These are phyloP conservation scores for Poicephalus meyeri DNA, from an alignment of 2,113 vertebrate species.

Conservation along the genomic window DNA sequence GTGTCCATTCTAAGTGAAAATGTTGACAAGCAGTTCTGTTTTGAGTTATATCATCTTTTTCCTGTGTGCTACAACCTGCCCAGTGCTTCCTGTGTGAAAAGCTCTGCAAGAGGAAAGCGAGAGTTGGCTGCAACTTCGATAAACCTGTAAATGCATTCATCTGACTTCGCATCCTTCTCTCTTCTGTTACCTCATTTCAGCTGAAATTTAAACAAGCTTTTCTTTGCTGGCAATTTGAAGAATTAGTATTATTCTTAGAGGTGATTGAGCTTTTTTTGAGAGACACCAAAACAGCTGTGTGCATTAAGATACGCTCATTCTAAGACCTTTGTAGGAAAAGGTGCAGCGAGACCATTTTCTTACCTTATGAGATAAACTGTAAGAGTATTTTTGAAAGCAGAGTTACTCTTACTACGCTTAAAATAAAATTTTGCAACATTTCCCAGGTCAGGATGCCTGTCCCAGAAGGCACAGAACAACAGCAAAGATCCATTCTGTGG, in stretches of 20 bases:
- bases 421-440: background rate
- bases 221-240: background rate
- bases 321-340: background rate
- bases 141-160: background rate
- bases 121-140: background rate
- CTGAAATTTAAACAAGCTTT: background rate
- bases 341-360: background rate
- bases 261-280: background rate
- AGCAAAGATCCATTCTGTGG: background rate
- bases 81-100: background rate
- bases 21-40: background rate
- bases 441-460: background rate
- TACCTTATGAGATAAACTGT: background rate
- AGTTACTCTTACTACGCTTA: background rate
- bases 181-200: background rate
- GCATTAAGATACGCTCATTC: background rate
- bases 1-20: background rate
- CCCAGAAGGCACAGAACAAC: background rate
- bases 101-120: background rate
- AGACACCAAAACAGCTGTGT: background rate
- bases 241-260: background rate
- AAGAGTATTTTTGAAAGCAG: background rate
- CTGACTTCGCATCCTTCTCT: background rate
- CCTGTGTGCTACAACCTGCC: background rate
- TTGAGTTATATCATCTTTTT: background rate